Evolutionary conservation across 2,888 invertebrate species (phyloP), one percentile per base, ranked within the genome.

Genomic region (Rotaria sp.): DNA sequence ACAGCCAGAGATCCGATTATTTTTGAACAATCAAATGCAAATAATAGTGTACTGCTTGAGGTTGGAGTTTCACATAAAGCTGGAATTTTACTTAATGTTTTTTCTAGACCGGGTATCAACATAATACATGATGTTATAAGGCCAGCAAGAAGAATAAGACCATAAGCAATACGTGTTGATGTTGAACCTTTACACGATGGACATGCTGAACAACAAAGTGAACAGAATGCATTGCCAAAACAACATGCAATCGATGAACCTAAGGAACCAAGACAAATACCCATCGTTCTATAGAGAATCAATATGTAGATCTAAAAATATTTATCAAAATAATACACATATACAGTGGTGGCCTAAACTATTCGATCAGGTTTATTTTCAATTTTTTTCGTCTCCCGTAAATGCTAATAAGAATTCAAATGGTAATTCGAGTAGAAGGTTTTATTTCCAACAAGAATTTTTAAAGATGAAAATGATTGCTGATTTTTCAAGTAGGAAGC

Each of bases 121-220:
- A 96, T 95, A 86, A 99, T 94, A 88, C 96, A 96, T 2, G 96
- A 95, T 0, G 94, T 93, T 67, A 97, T 93, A 85, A 96, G 96
- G 50, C 96, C 95, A 18, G 97, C 90, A 85, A 99, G 92, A 88
- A 99, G 92, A 94, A 99, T 94, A 85, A 98, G 89, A 0, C 97
- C 96, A 91, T 98, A 99, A 95, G 97, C 98, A 88, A 99, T 94
- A 59, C 98, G 94, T 2, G 96, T 94, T 1, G 97, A 96, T 2
- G 97, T 97, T 15, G 98, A 98, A 92, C 96, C 98, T 91, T 95
- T 94, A 91, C 97, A 97, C 88, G 96, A 94, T 84, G 99, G 98
- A 90, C 98, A 99, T 85, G 96, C 95, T n/a, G 95, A 94, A 91
- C 98, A 99, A 92, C 98, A 98, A 86, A 98, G 93, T 80, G 96